Conservation (phyloP, 2,888 invertebrate species). For the Ceramica pisi region DNA sequence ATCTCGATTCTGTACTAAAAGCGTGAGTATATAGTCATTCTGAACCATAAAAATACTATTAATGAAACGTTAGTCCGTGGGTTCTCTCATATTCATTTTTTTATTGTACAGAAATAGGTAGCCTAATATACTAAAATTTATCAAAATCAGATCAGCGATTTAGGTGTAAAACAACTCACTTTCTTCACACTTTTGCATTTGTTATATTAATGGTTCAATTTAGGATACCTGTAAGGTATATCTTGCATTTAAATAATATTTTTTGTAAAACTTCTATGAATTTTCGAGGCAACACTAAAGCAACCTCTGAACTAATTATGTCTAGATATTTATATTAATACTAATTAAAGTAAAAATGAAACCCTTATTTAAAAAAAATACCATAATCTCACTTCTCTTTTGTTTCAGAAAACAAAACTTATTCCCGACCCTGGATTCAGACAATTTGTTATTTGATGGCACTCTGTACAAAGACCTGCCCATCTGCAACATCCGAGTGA, state of each 20-base stretch:
- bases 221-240: no score
- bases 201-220: no score
- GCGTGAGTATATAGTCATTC: slow-evolving; percentile 85
- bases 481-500: slow-evolving; percentile 95
- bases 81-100: no score
- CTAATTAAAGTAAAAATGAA: no score
- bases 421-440: slow-evolving; percentile 94
- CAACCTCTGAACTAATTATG: no score
- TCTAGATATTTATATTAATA: no score
- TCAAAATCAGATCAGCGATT: no score
- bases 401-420: slow-evolving; percentile 92
- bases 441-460: slow-evolving; percentile 94
- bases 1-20: slow-evolving; percentile 92
- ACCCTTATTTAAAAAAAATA: not conserved
- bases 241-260: not conserved
- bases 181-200: no score
- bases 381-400: slow-evolving; percentile 9
- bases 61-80: not conserved
- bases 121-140: no score
- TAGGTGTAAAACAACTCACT: no score
- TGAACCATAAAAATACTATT: not conserved
- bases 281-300: no score
- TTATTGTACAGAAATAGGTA: no score
- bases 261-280: not conserved
- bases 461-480: slow-evolving; percentile 95